Percentiles rank a stretch among this genome's conserved stretches.
Conservation (phyloP, 2,113 vertebrate species). For the Callipepla californica region DNA sequence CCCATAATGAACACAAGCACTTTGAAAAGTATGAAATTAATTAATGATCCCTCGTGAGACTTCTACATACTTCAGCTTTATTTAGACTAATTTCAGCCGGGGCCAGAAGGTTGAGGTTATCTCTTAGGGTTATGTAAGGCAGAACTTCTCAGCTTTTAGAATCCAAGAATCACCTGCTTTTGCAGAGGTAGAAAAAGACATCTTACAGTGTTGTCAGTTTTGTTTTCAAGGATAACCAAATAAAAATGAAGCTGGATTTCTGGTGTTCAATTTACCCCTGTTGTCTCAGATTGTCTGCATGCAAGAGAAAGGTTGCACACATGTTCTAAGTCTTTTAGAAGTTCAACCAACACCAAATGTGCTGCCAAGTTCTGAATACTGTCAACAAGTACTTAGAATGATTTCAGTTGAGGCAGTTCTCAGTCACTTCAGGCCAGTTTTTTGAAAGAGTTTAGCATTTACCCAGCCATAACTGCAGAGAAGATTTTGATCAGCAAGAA, state of each 20-base stretch:
- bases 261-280: background rate
- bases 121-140: background rate
- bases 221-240: background rate
- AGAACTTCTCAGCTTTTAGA: background rate
- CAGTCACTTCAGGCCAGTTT: background rate
- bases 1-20: background rate
- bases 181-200: accelerated
- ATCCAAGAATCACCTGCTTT: background rate
- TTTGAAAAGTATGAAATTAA: constrained; percentile 50
- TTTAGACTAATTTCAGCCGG: constrained; percentile 12
- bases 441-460: background rate
- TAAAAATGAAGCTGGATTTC: background rate
- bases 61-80: constrained; percentile 29
- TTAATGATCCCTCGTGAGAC: constrained; percentile 14
- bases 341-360: background rate
- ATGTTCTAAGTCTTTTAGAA: background rate
- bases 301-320: background rate
- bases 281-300: background rate
- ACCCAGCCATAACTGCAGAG: background rate
- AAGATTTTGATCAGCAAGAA: background rate
- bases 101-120: background rate
- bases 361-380: background rate
- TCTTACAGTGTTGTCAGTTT: background rate
- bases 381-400: background rate
- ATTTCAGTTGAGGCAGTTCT: background rate